These are phyloP conservation scores for Adoxophyes honmai DNA, from an alignment of 1,140 invertebrate genomes.

Conservation along the genomic window DNA sequence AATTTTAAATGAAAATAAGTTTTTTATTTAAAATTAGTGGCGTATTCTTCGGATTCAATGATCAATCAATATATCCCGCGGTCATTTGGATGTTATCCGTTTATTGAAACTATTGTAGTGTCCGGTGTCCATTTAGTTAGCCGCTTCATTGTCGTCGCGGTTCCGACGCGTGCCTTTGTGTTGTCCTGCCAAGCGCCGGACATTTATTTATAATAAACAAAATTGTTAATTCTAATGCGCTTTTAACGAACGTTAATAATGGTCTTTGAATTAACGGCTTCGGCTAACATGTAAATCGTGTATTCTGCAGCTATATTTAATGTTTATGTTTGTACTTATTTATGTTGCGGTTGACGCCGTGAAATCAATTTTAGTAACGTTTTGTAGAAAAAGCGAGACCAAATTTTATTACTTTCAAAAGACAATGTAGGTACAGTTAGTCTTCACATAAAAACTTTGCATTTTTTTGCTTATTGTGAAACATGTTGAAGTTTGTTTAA, in stretches of 20 bases:
- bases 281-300: neutral
- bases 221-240: conserved; percentile 26
- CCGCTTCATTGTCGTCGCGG: conserved; percentile 15
- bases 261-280: conserved; percentile 7
- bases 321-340: too few relatives aligned
- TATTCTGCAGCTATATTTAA: too few relatives aligned
- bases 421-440: too few relatives aligned
- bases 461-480: too few relatives aligned
- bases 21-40: conserved; percentile 43
- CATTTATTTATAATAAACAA: conserved; percentile 34
- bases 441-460: too few relatives aligned
- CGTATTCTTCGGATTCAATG: conserved; percentile 49
- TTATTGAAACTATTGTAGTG: conserved; percentile 43
- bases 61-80: conserved; percentile 48
- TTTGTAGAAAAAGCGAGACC: too few relatives aligned
- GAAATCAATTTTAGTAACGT: too few relatives aligned
- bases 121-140: conserved; percentile 30
- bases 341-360: too few relatives aligned
- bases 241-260: conserved; percentile 30
- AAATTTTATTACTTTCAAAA: too few relatives aligned
- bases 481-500: conserved; percentile 24
- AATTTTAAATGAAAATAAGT: conserved; percentile 19
- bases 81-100: conserved; percentile 38
- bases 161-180: conserved; percentile 23
- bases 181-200: conserved; percentile 23